phyloP scores from a whole-genome alignment of 2,797 vertebrate species.

The Hafferia zeledoni region DNA sequence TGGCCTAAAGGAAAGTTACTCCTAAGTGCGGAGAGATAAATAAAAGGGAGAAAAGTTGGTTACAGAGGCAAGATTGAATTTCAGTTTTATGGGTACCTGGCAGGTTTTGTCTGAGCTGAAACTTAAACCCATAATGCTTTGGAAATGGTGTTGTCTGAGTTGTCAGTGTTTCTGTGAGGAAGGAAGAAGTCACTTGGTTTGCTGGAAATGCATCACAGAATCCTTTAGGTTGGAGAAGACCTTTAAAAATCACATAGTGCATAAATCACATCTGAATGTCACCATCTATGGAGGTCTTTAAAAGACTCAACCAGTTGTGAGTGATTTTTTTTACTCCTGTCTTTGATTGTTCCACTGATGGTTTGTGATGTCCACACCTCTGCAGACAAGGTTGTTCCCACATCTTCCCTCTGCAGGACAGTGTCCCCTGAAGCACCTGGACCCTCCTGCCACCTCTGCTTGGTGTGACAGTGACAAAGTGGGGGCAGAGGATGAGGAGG shows the following conservation, averaged over 20 bases:
- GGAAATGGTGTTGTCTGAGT: no score
- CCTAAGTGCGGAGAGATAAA: not conserved
- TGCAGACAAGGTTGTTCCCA: not conserved
- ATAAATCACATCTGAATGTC: fast-evolving
- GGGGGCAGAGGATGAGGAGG: not conserved
- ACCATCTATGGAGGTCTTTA: not conserved
- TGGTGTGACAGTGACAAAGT: not conserved
- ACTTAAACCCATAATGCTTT: not conserved
- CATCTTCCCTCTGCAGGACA: not conserved
- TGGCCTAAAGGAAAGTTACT: not conserved
- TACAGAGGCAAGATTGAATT: not conserved
- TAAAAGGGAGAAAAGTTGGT: not conserved
- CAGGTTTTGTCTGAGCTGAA: not conserved
- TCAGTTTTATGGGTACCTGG: not conserved
- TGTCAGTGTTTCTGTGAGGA: not conserved
- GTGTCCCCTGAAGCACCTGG: not conserved
- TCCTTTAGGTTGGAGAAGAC: fast-evolving
- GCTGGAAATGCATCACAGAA: not conserved
- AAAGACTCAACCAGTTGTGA: not conserved
- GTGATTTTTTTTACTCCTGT: not conserved
- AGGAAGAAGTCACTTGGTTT: not conserved
- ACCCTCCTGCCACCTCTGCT: fast-evolving
- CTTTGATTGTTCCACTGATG: fast-evolving
- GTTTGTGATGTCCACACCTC: no score
- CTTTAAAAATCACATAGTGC: not conserved